phyloP scores from a whole-genome alignment of 2,888 invertebrate genomes.

The Mythimna albipuncta region DNA sequence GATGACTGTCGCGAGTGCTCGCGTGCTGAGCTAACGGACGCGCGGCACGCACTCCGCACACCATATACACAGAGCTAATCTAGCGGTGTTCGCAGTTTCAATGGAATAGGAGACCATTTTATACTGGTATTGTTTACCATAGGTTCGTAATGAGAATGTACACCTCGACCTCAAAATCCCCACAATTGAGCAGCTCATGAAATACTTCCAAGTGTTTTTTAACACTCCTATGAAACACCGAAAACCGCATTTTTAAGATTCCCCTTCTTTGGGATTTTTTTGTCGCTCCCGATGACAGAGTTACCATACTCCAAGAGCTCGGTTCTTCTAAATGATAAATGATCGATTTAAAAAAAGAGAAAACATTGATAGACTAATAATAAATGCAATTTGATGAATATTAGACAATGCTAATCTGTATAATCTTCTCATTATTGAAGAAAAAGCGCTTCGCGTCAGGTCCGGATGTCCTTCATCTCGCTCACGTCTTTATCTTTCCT shows the following conservation, averaged over 20 bases:
- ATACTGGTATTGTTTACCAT: background rate
- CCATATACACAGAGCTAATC: background rate
- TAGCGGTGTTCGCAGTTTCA: background rate
- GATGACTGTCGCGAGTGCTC: background rate
- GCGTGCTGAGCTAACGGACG: constrained; percentile 9
- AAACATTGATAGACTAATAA: background rate
- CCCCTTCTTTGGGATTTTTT: too few relatives aligned
- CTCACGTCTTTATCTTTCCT: background rate
- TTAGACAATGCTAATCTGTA: background rate
- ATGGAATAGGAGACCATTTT: background rate
- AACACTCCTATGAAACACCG: too few relatives aligned
- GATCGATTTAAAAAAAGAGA: background rate
- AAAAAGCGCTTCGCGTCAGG: background rate
- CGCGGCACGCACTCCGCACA: constrained; percentile 5
- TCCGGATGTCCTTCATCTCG: background rate
- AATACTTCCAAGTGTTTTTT: background rate
- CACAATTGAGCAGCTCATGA: too few relatives aligned
- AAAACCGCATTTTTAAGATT: too few relatives aligned
- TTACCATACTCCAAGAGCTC: too few relatives aligned
- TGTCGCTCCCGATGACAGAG: too few relatives aligned
- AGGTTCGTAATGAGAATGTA: too few relatives aligned
- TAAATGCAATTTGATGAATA: background rate
- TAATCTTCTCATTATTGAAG: background rate
- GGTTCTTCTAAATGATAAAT: background rate
- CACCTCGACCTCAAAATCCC: too few relatives aligned